Percentiles rank a stretch among this genome's conserved stretches.
These are phyloP conservation scores for Bradypodion ventrale DNA, from an alignment of 2,797 vertebrate species.

Conservation along the genomic window DNA sequence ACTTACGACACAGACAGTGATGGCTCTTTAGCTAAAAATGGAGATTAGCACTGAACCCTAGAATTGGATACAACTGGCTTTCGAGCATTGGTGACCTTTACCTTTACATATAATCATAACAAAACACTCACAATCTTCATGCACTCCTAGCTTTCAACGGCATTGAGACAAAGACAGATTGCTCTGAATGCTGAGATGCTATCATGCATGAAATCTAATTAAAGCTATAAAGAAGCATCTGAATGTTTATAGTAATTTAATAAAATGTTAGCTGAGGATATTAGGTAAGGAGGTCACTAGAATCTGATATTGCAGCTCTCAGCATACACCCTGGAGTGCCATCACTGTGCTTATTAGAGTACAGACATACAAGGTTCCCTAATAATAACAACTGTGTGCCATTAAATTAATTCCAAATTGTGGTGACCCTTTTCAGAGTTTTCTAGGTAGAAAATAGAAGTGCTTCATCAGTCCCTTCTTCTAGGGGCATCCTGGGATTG, in stretches of 20 bases:
- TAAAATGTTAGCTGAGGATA: constrained; percentile 19
- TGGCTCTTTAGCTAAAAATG: too few relatives aligned
- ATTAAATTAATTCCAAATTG: too few relatives aligned
- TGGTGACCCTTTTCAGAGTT: too few relatives aligned
- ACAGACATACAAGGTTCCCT: background rate
- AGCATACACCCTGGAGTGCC: background rate
- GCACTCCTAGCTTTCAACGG: background rate
- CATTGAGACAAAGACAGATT: background rate
- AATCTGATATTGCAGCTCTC: background rate
- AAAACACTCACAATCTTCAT: background rate
- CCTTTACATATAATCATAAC: background rate
- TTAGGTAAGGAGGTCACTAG: background rate
- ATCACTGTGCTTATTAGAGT: background rate
- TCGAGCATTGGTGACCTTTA: too few relatives aligned
- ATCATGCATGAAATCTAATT: constrained; percentile 22
- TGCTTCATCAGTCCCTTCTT: too few relatives aligned
- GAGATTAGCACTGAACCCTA: too few relatives aligned
- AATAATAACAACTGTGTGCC: too few relatives aligned
- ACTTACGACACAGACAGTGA: too few relatives aligned
- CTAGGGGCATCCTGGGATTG: too few relatives aligned
- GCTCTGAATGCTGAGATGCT: background rate
- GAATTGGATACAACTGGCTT: too few relatives aligned
- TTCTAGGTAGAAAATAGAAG: too few relatives aligned
- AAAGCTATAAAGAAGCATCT: background rate
- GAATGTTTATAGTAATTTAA: background rate